Conservation (phyloP, 2,113 vertebrate genomes). For the Heteronetta atricapilla region DNA sequence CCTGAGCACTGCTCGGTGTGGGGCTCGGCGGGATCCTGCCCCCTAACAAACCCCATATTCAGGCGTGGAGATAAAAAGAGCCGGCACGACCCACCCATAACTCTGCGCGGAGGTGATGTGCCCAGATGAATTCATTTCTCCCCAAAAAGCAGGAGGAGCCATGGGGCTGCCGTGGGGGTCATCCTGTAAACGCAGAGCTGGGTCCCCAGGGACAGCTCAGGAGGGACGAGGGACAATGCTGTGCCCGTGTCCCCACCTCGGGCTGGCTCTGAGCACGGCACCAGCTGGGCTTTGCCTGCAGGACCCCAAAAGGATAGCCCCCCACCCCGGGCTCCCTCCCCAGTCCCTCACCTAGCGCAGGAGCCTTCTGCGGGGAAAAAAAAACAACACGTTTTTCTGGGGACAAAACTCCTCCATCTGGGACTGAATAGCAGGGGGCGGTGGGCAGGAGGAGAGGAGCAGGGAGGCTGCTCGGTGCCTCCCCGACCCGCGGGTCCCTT, state of each 20-base stretch:
- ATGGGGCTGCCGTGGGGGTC: neutral
- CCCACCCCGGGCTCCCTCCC: rapidly evolving
- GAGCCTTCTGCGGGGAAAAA: neutral
- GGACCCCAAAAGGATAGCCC: neutral
- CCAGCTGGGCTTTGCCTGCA: neutral
- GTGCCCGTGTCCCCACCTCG: rapidly evolving
- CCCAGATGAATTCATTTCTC: neutral
- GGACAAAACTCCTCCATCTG: neutral
- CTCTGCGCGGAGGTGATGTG: neutral
- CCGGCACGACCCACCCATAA: neutral
- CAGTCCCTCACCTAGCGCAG: neutral
- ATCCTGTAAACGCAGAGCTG: neutral
- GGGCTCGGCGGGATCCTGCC: neutral
- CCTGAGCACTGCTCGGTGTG: neutral
- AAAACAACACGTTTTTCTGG: no score
- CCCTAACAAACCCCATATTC: no score
- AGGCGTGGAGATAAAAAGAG: no score
- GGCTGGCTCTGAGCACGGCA: rapidly evolving
- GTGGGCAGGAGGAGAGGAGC: neutral
- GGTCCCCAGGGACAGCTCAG: neutral
- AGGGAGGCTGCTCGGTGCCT: conserved; percentile 9
- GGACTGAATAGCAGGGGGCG: rapidly evolving
- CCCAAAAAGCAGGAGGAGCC: neutral
- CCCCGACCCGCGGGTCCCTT: conserved; percentile 73
- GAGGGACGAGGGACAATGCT: rapidly evolving